phyloP scores from a whole-genome alignment of 1,140 invertebrate species.

The Drosophila malerkotliana region DNA sequence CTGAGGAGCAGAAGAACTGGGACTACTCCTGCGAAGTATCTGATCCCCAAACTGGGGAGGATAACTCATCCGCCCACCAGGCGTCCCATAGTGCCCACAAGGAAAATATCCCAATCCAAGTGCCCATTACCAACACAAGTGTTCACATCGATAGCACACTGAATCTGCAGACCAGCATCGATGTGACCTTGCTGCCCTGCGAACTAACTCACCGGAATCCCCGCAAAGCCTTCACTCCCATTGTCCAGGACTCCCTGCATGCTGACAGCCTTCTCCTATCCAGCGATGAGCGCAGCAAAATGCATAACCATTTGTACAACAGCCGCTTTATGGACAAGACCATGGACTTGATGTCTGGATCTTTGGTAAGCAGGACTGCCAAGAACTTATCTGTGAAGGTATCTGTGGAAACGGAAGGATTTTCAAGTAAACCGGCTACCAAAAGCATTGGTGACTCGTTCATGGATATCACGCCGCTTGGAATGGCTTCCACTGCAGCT shows the following conservation, averaged over 20 bases:
- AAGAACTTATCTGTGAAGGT: background rate
- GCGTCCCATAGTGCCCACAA: conserved; percentile 25
- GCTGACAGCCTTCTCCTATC: conserved; percentile 27
- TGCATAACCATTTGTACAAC: conserved; percentile 23
- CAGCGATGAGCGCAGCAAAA: conserved; percentile 20
- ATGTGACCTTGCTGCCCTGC: conserved; percentile 57
- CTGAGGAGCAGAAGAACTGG: conserved; percentile 51
- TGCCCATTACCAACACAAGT: conserved; percentile 18
- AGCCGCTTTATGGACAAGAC: conserved; percentile 46
- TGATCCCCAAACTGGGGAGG: conserved; percentile 54
- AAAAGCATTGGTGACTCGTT: conserved; percentile 20
- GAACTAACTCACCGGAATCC: conserved; percentile 17
- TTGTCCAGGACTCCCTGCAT: conserved; percentile 1
- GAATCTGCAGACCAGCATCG: conserved; percentile 57
- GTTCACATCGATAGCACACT: conserved; percentile 19
- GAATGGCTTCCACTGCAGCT: background rate
- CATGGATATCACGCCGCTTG: conserved; percentile 44
- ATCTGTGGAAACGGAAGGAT: background rate
- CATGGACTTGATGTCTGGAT: conserved; percentile 49
- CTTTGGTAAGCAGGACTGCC: conserved; percentile 5
- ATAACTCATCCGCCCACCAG: conserved; percentile 26
- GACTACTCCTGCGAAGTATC: conserved; percentile 68
- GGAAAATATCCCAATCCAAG: conserved; percentile 36
- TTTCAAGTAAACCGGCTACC: background rate
- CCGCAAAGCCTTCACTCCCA: background rate